phyloP scores from a whole-genome alignment of 1,140 invertebrate species.

The Microvelia longipes region DNA sequence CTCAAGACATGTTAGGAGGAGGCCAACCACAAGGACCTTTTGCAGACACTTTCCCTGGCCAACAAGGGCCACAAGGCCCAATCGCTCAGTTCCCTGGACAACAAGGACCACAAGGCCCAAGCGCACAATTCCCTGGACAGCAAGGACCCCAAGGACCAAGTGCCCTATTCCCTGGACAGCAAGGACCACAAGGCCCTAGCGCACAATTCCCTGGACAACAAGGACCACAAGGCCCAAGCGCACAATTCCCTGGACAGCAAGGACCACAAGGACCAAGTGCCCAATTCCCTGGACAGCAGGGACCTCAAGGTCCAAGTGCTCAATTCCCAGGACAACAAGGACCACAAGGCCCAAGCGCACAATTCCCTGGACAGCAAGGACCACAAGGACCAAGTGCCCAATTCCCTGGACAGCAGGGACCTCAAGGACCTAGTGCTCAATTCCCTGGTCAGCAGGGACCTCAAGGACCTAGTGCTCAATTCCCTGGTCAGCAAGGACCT shows the following conservation, averaged over 20 bases:
- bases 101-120: slow-evolving; percentile 23
- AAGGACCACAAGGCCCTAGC: slow-evolving; percentile 21
- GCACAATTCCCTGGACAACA: slow-evolving; percentile 13
- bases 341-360: slow-evolving; percentile 19
- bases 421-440: slow-evolving; percentile 13
- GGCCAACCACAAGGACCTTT: slow-evolving; percentile 21
- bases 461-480: slow-evolving; percentile 20
- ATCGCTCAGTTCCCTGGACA: slow-evolving; percentile 22
- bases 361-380: slow-evolving; percentile 14
- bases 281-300: slow-evolving; percentile 20
- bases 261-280: slow-evolving; percentile 20
- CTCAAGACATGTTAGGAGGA: slow-evolving; percentile 12
- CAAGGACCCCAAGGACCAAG: slow-evolving; percentile 23
- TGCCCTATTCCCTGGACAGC: slow-evolving; percentile 11
- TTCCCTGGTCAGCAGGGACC: slow-evolving; percentile 17
- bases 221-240: slow-evolving; percentile 21
- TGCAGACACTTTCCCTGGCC: slow-evolving; percentile 19
- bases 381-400: slow-evolving; percentile 16
- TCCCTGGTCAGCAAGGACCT: slow-evolving; percentile 21
- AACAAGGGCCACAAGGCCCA: slow-evolving; percentile 25
- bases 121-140: slow-evolving; percentile 17
- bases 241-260: slow-evolving; percentile 26
- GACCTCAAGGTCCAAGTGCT: slow-evolving; percentile 22
- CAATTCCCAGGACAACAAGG: slow-evolving; percentile 20
- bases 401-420: slow-evolving; percentile 12